Evolutionary conservation across 2,888 invertebrate genomes (phyloP).

Genomic region (Drosophila rellima): DNA sequence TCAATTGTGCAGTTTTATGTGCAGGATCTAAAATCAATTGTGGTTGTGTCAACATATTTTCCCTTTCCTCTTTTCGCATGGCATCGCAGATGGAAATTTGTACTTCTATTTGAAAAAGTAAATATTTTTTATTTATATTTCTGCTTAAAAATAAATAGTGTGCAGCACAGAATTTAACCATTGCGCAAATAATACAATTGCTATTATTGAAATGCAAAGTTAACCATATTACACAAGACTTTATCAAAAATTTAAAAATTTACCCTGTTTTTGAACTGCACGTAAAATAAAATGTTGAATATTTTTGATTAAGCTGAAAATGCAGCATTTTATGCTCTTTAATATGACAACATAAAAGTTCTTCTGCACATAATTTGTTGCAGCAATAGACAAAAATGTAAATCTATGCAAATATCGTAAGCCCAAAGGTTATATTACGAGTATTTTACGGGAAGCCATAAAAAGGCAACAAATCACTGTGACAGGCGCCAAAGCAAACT

Average conservation of each 20-base stretch:
- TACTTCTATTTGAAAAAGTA: conserved; percentile 8
- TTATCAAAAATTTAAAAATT: not conserved
- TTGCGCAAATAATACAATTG: not conserved
- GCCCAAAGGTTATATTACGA: conserved; percentile 11
- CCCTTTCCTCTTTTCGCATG: conserved; percentile 2
- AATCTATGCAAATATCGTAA: conserved; percentile 29
- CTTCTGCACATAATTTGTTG: conserved; percentile 24
- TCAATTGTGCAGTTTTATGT: conserved; percentile 30
- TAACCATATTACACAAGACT: not conserved
- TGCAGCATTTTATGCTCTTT: not conserved
- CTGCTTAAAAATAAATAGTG: not conserved
- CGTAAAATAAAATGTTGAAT: not conserved
- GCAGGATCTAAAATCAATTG: conserved; percentile 45
- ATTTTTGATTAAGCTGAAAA: not conserved
- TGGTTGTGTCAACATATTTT: conserved; percentile 25
- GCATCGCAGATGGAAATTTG: conserved; percentile 14
- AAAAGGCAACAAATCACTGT: conserved; percentile 28
- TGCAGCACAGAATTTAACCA: not conserved
- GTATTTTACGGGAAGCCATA: conserved; percentile 30
- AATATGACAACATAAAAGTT: conserved; percentile 18
- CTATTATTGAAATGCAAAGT: not conserved
- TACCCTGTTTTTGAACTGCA: not conserved
- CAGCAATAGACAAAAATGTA: conserved; percentile 26
- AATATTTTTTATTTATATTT: not conserved
- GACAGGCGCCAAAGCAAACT: not conserved